Conservation (phyloP, 1,140 invertebrate species). For the Brachionus rotundiformis region DNA sequence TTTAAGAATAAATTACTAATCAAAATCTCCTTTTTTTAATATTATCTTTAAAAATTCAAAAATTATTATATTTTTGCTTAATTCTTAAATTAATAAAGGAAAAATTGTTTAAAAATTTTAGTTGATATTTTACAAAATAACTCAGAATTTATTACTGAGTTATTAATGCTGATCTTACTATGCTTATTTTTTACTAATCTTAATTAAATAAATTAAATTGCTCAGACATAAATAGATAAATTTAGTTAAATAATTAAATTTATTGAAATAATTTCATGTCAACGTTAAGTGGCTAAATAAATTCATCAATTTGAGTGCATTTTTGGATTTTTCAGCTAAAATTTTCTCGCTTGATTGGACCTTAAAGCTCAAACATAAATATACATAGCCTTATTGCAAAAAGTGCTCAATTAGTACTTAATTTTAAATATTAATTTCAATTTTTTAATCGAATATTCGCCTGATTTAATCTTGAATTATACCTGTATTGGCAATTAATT, state of each 20-base stretch:
- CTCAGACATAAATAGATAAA: neutral
- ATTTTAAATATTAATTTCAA: conserved; percentile 31
- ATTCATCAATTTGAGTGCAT: conserved; percentile 32
- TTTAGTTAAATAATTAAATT: conserved; percentile 14
- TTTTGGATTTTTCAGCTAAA: conserved; percentile 27
- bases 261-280: neutral
- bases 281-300: conserved; percentile 3
- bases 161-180: too few relatives aligned
- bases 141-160: too few relatives aligned
- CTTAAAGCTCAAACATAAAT: neutral
- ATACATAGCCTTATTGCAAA: neutral
- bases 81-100: too few relatives aligned
- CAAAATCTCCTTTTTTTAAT: too few relatives aligned
- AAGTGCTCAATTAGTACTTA: neutral
- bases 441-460: conserved; percentile 39
- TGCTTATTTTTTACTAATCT: neutral
- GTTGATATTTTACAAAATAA: too few relatives aligned
- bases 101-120: too few relatives aligned
- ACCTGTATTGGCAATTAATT: neutral
- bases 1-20: too few relatives aligned
- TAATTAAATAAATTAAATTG: conserved; percentile 10
- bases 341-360: neutral
- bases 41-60: too few relatives aligned
- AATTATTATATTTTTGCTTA: too few relatives aligned
- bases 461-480: conserved; percentile 19